Evolutionary conservation across 2,113 vertebrate genomes (phyloP), one percentile per base, ranked within the genome.

Genomic region (Saimiri boliviensis): DNA sequence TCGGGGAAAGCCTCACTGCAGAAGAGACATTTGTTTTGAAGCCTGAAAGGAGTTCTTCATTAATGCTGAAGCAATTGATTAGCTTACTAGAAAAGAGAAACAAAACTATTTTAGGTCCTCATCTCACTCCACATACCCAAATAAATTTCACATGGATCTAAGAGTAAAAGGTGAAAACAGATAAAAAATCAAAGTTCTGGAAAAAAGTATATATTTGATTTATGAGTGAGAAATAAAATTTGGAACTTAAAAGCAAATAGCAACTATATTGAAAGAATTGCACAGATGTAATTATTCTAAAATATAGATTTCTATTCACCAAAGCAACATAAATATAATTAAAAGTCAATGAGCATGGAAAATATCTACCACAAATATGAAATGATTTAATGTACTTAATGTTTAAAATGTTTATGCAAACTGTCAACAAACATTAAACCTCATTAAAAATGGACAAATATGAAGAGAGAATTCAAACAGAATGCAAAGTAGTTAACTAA

Each of bases 161-260:
- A 30, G 20, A 30, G 21, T 74, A 42, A 70, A 76, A 20, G 42
- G 27, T 58, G 30, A 81, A 52, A 92, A 86, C 30, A 52, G 11
- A 37, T 60, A 12, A 49, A 35, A 20, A 85, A 84, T 68, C 4
- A 79, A 66, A 63, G 4, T 86, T 40, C 45, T 90, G 83, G 66
- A 12, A 73, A 56, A 74, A 83, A 70, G 30, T 37, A 80, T 42
- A 71, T 49, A 93, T 79, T 88, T 86, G 79, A 86, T 49, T 94
- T 83, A 79, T 60, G 79, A 86, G 21, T 54, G 52, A 92, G 58
- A 82, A 94, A 83, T 37, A 63, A 66, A 4, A 21, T 54, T 89
- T 19, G 47, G 66, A 86, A 52, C 90, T 52, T 81, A 85, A 93
- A 85, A 96, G 73, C 45, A 96, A 89, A 89, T 58, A 21, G 66